Evolutionary conservation across 1,140 invertebrate species (phyloP).

Genomic region (Neodiprion virginianus): DNA sequence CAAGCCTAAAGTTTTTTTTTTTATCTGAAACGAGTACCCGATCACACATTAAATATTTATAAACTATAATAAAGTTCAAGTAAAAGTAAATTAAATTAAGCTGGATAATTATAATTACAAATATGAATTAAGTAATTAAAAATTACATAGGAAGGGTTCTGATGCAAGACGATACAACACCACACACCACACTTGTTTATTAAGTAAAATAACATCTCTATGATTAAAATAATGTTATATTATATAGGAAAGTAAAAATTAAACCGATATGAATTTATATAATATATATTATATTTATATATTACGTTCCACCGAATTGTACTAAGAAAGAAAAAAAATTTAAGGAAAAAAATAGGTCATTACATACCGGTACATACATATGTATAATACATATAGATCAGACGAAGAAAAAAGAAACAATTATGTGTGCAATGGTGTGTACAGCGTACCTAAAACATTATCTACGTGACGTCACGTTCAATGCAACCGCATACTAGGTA

Average conservation of each 20-base stretch:
- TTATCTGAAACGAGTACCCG: not conserved
- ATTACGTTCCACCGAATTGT: slow-evolving; percentile 38
- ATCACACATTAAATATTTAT: not conserved
- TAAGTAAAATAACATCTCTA: slow-evolving; percentile 43
- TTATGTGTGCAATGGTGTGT: slow-evolving; percentile 14
- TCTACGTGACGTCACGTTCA: slow-evolving; percentile 52
- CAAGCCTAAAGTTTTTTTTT: not conserved
- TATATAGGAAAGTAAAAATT: slow-evolving; percentile 44
- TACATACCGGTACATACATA: slow-evolving; percentile 14
- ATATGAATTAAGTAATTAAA: not conserved
- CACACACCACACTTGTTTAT: slow-evolving; percentile 34
- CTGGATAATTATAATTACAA: too few relatives aligned
- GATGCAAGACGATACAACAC: slow-evolving; percentile 7
- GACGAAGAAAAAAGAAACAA: not conserved
- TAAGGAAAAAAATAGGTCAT: slow-evolving; percentile 3
- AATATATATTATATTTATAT: slow-evolving; percentile 49
- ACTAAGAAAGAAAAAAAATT: slow-evolving; percentile 7
- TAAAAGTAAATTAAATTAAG: not conserved
- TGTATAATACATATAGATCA: too few relatives aligned
- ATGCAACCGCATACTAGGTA: slow-evolving; percentile 61
- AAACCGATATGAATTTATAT: slow-evolving; percentile 47
- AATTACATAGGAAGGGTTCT: not conserved
- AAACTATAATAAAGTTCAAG: not conserved
- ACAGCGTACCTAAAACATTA: slow-evolving; percentile 30
- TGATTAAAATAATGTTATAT: slow-evolving; percentile 43